A percentile compares a stretch with the other conserved stretches of the same genome.
phyloP scores from a whole-genome alignment of 2,797 vertebrate species.

The Typhlichthys subterraneus region DNA sequence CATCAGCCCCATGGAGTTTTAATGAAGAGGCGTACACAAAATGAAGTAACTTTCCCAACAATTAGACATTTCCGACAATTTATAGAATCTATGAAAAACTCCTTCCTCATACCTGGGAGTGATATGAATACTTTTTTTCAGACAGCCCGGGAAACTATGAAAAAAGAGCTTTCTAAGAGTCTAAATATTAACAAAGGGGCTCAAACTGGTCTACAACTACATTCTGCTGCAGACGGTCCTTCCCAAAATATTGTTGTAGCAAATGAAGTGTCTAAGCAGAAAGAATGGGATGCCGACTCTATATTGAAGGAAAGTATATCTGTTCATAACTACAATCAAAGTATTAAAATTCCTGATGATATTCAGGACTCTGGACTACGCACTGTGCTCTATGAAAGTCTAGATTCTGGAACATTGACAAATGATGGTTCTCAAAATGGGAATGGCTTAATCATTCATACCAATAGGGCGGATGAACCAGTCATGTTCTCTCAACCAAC shows the following conservation, averaged over 20 bases:
- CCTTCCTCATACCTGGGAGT: slow-evolving; percentile 47
- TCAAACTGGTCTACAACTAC: neutral
- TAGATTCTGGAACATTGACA: slow-evolving; percentile 9
- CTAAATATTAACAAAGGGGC: neutral
- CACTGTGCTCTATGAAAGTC: neutral
- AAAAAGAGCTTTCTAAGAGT: slow-evolving; percentile 3
- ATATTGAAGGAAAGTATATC: slow-evolving; percentile 24
- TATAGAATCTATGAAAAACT: slow-evolving; percentile 46
- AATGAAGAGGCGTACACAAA: slow-evolving; percentile 17
- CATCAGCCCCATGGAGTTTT: slow-evolving; percentile 40
- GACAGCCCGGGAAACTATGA: slow-evolving; percentile 26
- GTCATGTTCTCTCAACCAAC: neutral
- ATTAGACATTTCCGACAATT: slow-evolving; percentile 36
- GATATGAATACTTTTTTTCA: slow-evolving; percentile 35
- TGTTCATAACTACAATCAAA: slow-evolving; percentile 14
- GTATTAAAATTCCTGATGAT: slow-evolving; percentile 14
- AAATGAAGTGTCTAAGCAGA: slow-evolving; percentile 8
- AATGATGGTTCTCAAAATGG: slow-evolving; percentile 10
- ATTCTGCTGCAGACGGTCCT: neutral
- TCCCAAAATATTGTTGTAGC: slow-evolving; percentile 2
- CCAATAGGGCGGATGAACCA: slow-evolving; percentile 5
- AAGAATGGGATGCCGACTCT: slow-evolving; percentile 8
- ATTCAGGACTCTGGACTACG: slow-evolving; percentile 3
- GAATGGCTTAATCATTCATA: neutral
- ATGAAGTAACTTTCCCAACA: slow-evolving; percentile 35